Evolutionary conservation across 2,113 vertebrate species (phyloP).

Genomic region (Excalfactoria chinensis): DNA sequence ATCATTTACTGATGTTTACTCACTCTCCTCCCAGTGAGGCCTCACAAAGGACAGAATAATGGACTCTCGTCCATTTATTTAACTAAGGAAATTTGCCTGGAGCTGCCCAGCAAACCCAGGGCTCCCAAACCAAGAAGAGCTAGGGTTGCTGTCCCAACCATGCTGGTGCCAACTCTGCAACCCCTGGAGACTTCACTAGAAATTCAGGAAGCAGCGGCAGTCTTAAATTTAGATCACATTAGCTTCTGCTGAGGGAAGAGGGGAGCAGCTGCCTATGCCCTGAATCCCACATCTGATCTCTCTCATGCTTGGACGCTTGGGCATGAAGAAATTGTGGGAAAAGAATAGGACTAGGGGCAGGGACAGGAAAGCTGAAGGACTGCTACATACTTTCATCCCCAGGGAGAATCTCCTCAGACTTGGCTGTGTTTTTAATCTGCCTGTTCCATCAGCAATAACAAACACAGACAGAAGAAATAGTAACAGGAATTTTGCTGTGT

Average conservation of each 20-base stretch:
- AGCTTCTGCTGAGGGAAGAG: conserved; percentile 20
- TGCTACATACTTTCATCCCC: neutral
- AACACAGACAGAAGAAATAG: conserved; percentile 39
- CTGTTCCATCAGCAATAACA: conserved; percentile 58
- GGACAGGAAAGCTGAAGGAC: conserved; percentile 6
- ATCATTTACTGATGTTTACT: neutral
- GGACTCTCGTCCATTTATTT: neutral
- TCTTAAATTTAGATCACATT: conserved; percentile 6
- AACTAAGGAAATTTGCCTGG: neutral
- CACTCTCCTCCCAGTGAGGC: neutral
- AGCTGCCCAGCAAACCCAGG: neutral
- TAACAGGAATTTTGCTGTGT: conserved; percentile 34
- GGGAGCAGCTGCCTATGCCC: conserved; percentile 30
- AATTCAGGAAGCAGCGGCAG: neutral
- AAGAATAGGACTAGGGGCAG: neutral
- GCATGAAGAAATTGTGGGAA: neutral
- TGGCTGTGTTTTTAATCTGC: conserved; percentile 48
- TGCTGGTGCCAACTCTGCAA: neutral
- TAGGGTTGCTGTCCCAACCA: neutral
- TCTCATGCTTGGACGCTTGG: conserved; percentile 21
- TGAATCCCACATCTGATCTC: conserved; percentile 1
- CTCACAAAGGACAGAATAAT: neutral
- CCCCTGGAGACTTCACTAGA: neutral
- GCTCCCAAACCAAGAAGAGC: neutral
- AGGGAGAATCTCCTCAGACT: neutral